Conservation (phyloP, 2,888 invertebrate species). For the Tetheella fluctuosa region DNA sequence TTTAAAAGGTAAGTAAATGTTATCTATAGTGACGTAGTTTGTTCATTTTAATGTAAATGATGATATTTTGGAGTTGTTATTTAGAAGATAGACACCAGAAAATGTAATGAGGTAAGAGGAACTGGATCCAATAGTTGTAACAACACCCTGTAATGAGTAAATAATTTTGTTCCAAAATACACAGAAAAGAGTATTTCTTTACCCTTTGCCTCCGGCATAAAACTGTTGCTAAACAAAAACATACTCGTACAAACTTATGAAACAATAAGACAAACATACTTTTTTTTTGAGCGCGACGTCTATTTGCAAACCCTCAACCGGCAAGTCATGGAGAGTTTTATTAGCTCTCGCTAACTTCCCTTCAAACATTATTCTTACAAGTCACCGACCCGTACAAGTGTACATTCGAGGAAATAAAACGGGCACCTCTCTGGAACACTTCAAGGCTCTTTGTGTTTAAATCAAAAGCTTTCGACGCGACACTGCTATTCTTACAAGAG, state of each 20-base stretch:
- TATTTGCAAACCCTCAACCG: slow-evolving; percentile 32
- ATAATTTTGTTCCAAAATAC: no score
- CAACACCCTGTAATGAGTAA: no score
- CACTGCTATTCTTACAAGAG: slow-evolving; percentile 6
- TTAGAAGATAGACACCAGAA: no score
- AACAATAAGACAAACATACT: not conserved
- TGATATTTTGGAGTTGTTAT: no score
- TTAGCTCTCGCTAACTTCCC: slow-evolving; percentile 32
- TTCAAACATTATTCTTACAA: slow-evolving; percentile 29
- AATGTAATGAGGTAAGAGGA: no score
- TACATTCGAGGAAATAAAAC: slow-evolving; percentile 9
- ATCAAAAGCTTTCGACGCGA: slow-evolving; percentile 11
- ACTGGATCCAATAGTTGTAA: no score
- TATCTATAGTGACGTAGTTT: no score
- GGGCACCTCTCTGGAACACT: not conserved
- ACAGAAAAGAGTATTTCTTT: no score
- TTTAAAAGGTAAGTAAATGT: not conserved
- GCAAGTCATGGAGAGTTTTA: slow-evolving; percentile 23
- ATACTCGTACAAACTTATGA: not conserved
- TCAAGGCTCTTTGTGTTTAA: not conserved
- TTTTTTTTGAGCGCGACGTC: not conserved
- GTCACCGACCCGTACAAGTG: not conserved
- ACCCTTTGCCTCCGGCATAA: no score
- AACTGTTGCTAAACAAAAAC: not conserved
- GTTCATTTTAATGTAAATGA: no score